Conservation (phyloP, 1,140 invertebrate species). For the Tachypleus tridentatus region DNA sequence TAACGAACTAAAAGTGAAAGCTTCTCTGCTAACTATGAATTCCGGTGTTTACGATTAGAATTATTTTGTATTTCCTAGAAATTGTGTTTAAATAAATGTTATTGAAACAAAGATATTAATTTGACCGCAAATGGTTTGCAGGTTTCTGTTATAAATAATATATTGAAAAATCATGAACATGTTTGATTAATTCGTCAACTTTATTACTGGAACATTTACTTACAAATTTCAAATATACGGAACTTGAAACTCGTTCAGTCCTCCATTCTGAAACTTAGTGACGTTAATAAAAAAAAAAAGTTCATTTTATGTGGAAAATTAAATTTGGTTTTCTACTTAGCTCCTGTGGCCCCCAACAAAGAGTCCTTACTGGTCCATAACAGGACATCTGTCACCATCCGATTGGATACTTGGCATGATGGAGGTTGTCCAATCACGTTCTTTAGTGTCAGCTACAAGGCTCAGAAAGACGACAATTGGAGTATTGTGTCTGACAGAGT, state of each 20-base stretch:
- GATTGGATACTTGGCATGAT: conserved; percentile 41
- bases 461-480: conserved; percentile 25
- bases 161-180: background rate
- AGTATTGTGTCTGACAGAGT: conserved; percentile 21
- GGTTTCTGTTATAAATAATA: background rate
- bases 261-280: background rate
- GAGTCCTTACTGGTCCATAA: conserved; percentile 29
- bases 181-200: background rate
- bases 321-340: conserved; percentile 12
- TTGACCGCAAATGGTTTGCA: no score
- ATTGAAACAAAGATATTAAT: no score
- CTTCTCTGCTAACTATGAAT: no score
- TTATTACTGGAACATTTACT: background rate
- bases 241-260: background rate
- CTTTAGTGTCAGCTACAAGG: conserved; percentile 39
- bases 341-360: conserved; percentile 26
- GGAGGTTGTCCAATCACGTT: conserved; percentile 42
- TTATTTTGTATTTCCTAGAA: no score
- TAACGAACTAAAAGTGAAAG: no score
- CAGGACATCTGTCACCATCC: conserved; percentile 35
- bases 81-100: no score
- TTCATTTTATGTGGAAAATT: background rate
- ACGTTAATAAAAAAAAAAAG: background rate
- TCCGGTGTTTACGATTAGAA: no score
- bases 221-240: background rate